Conservation (phyloP, 2,113 vertebrate genomes). For the Sialia sialis region DNA sequence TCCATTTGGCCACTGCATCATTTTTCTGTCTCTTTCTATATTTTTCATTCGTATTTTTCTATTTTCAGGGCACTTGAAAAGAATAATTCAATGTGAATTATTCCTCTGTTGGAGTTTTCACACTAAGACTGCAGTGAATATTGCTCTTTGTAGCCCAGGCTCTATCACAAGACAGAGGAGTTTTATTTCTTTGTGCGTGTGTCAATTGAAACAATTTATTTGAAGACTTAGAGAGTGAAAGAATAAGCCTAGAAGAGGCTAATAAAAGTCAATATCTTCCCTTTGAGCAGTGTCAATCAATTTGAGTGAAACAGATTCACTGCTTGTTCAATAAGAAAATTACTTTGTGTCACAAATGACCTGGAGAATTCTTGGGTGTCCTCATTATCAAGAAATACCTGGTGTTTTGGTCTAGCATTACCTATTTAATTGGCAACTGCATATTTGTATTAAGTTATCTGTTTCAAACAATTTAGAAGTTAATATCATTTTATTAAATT, state of each 20-base stretch:
- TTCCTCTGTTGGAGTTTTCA: background rate
- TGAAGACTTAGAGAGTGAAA: background rate
- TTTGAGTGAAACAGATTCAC: slow-evolving; percentile 9
- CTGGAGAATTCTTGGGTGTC: background rate
- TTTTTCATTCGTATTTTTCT: background rate
- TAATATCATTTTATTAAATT: background rate
- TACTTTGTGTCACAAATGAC: slow-evolving; percentile 2
- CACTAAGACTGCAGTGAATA: background rate
- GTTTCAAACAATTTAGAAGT: background rate
- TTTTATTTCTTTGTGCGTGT: background rate
- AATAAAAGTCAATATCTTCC: slow-evolving; percentile 41
- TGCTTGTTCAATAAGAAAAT: background rate
- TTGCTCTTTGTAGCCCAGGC: background rate
- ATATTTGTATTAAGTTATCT: background rate
- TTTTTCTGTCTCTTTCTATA: background rate
- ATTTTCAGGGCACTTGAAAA: background rate
- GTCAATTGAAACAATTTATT: slow-evolving; percentile 11
- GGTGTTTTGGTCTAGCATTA: background rate
- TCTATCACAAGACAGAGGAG: background rate
- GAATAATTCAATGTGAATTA: background rate
- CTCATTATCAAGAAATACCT: slow-evolving; percentile 8
- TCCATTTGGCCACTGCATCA: background rate
- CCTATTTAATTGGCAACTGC: background rate
- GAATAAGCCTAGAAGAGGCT: slow-evolving; percentile 5
- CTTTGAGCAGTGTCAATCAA: slow-evolving; percentile 15